phyloP scores from a whole-genome alignment of 2,113 vertebrate species.

The Lepus timidus region DNA sequence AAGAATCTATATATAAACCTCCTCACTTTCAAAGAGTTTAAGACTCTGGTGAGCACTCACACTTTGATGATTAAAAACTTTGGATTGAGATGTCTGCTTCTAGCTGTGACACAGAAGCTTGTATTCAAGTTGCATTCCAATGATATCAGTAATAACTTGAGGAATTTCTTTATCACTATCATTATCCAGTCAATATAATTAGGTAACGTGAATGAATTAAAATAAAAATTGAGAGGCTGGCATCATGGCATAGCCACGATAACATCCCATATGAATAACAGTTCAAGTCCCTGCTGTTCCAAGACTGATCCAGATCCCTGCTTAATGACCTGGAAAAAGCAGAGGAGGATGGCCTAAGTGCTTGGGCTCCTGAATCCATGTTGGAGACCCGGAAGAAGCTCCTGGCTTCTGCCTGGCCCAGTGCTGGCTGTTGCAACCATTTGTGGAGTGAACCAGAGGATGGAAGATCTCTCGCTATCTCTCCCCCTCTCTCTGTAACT shows the following conservation, averaged over 20 bases:
- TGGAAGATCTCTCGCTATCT: no score
- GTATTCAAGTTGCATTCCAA: not conserved
- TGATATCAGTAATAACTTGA: not conserved
- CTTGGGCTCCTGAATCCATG: not conserved
- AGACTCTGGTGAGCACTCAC: not conserved
- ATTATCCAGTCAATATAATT: constrained; percentile 2
- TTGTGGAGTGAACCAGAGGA: no score
- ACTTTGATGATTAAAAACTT: constrained; percentile 15
- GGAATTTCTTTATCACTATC: not conserved
- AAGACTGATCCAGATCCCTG: no score
- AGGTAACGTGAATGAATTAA: not conserved
- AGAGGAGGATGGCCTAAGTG: no score
- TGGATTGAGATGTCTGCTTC: not conserved
- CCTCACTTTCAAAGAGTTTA: not conserved
- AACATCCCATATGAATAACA: no score
- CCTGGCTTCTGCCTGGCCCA: no score
- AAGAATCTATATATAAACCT: not conserved
- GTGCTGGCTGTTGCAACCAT: no score
- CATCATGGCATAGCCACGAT: no score
- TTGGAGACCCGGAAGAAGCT: not conserved
- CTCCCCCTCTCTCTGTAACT: no score
- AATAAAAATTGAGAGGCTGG: not conserved
- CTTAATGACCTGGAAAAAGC: no score
- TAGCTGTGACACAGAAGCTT: not conserved
- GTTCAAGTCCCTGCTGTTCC: no score